Evolutionary conservation across 2,888 invertebrate genomes (phyloP), one percentile per base, ranked within the genome.

Genomic region (Plagodis pulveraria): DNA sequence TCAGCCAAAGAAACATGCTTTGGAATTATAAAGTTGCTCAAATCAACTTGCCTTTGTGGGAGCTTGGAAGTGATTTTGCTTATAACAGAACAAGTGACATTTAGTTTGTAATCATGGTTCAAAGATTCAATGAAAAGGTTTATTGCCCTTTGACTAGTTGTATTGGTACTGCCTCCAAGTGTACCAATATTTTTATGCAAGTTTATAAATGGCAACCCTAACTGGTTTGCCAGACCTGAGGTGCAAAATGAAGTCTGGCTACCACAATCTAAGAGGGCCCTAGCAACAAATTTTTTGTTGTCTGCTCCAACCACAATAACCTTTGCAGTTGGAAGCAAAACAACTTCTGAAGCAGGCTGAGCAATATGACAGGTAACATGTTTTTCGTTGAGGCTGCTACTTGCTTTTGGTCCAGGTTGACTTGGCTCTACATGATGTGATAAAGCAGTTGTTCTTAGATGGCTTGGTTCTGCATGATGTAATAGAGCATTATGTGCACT

Each of bases 401-500:
- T 22, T 22, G 22, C 22, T 22, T 22, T 22, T 22, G 22, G 22
- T 22, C 22, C 22, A 22, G 22, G 22, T 22, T 22, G 22, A 22
- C 22, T 22, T 22, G 22, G 22, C 4, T 22, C 22, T 22, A 22
- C 22, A 22, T 22, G 1, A 22, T 22, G 22, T 22, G 4, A 22
- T 22, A 22, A 4, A 4, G 22, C 22, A 4, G 22, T 2, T 42
- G 42, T 10, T 32, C 4, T n/a, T 34, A 42, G 33, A 38, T 10
- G n/a, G 6, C 40, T 42, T 34, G 50, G 22, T 22, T 34, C 50
- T 33, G 33, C 42, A 5, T 36, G 36, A 43, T 43, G 43, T 35
- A 51, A 36, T 36, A 51, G 47, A 12, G 54, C 34, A 41, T 54
- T 54, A 34, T 54, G 54, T 0, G 22, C 40, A 8, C 34, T 54